Evolutionary conservation across 2,797 vertebrate species (phyloP).

Genomic region (Naso thynnoides): DNA sequence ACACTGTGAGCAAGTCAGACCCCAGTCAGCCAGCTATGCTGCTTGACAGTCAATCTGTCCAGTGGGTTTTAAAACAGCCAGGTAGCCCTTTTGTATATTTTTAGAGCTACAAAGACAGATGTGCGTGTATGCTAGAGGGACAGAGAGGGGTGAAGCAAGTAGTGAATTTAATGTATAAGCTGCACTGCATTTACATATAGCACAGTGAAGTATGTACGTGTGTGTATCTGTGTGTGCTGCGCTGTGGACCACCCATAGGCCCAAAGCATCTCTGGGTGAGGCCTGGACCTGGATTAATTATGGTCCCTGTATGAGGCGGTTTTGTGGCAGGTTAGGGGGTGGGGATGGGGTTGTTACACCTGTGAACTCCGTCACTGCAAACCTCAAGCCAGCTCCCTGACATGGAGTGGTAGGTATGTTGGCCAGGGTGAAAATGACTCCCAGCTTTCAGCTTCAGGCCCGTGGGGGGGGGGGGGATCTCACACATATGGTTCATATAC

Average conservation of each 20-base stretch:
- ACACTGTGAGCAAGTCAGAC: constrained; percentile 18
- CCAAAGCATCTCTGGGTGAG: constrained; percentile 67
- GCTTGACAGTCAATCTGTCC: constrained; percentile 5
- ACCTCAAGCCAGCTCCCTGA: constrained; percentile 75
- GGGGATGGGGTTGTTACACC: constrained; percentile 71
- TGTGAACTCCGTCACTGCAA: constrained; percentile 71
- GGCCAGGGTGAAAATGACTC: constrained; percentile 77
- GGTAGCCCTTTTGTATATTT: constrained; percentile 77
- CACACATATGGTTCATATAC: constrained; percentile 78
- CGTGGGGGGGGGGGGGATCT: constrained; percentile 60
- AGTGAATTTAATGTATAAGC: constrained; percentile 42
- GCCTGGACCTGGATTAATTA: constrained; percentile 81
- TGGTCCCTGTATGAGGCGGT: constrained; percentile 78
- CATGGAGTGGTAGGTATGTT: constrained; percentile 58
- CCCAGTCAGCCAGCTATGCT: constrained; percentile 8
- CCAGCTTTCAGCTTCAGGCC: constrained; percentile 63
- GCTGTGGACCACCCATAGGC: constrained; percentile 83
- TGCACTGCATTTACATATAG: constrained; percentile 20
- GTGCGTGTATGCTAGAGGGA: constrained; percentile 23
- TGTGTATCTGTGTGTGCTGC: constrained; percentile 60
- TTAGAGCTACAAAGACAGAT: constrained; percentile 57
- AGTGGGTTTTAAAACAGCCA: constrained; percentile 28
- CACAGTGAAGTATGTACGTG: constrained; percentile 32
- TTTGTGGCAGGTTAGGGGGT: constrained; percentile 76
- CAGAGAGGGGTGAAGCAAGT: constrained; percentile 17